Evolutionary conservation across 2,797 vertebrate genomes (phyloP), one percentile per base, ranked within the genome.

Genomic region (Syngnathus rostellatus): DNA sequence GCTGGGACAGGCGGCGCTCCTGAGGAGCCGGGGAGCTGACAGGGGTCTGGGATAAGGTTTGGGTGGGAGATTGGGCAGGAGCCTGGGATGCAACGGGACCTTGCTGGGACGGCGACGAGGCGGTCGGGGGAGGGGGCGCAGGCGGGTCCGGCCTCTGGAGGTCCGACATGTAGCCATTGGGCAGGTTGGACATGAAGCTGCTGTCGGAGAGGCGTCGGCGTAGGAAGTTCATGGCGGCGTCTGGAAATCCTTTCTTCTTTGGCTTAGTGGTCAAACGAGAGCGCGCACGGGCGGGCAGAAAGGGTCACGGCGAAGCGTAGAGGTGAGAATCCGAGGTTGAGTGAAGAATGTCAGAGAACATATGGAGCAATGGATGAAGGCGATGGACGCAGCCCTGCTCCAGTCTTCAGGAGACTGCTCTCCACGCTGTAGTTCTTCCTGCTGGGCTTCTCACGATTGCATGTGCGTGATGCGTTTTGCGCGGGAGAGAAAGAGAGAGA

Each of bases 151-250:
- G 92, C 79, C 94, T 92, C 92, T 98, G 96, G 85, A 98, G 93
- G 86, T 98, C 96, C 37, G 94, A 92, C 96, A 98, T 97, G 92
- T 98, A 98, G 80, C 96, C 96, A 60, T 97, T 98, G 86, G 96
- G 96, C 76, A 98, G 92, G 89, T 98, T 98, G 86, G 96, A 95
- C 85, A 98, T 96, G 90, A 98, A 98, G 91, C 92, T 98, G 92
- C 96, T 98, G 92, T 98, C 95, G 8, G 96, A 98, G 70, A 98
- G 94, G 73, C 95, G 93, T 73, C 96, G 94, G 65, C 95, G 92
- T 74, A 98, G 94, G 93, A 97, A 98, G 93, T 98, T 98, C 95
- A 98, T 97, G 91, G 84, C 67, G 75, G 81, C 80, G 11, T 71
- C 71, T 0, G 62, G 72, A 66, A 78, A 74, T 77, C 70, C 57